Conservation (phyloP, 2,113 vertebrate genomes). For the Oxyruncus cristatus region DNA sequence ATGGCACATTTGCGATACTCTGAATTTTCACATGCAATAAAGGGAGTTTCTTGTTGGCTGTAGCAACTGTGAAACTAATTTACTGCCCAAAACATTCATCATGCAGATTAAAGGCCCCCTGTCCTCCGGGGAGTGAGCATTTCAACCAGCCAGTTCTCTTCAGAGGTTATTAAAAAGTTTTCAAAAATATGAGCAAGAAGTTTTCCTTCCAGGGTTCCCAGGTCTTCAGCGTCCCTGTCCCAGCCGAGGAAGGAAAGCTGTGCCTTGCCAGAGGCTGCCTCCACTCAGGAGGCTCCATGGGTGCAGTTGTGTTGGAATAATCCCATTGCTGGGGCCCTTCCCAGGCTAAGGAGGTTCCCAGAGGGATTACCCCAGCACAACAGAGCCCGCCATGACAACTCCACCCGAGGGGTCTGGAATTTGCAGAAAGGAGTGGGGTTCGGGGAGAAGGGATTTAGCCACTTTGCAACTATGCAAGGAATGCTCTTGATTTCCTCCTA, state of each 20-base stretch:
- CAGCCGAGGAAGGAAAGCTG: background rate
- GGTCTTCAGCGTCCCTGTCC: background rate
- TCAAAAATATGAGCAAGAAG: accelerated
- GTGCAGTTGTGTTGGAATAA: background rate
- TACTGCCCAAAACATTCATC: background rate
- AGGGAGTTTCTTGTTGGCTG: background rate
- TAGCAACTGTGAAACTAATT: background rate
- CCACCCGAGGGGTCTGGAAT: background rate
- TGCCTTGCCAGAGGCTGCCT: background rate
- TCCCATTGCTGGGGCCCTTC: background rate
- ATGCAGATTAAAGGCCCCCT: background rate
- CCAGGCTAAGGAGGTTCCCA: background rate
- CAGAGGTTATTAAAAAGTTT: background rate
- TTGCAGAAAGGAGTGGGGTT: background rate
- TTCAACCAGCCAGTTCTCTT: background rate
- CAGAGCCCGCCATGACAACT: background rate
- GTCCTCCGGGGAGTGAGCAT: background rate
- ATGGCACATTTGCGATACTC: background rate
- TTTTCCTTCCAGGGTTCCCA: background rate
- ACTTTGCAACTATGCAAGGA: background rate
- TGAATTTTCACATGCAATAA: background rate
- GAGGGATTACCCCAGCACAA: background rate
- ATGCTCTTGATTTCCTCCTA: constrained; percentile 29
- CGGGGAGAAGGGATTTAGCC: background rate
- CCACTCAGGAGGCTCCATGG: background rate